Percentiles rank a stretch among this genome's conserved stretches.
Evolutionary conservation across 2,113 vertebrate species (phyloP).

Genomic region (Lamprotornis superbus): DNA sequence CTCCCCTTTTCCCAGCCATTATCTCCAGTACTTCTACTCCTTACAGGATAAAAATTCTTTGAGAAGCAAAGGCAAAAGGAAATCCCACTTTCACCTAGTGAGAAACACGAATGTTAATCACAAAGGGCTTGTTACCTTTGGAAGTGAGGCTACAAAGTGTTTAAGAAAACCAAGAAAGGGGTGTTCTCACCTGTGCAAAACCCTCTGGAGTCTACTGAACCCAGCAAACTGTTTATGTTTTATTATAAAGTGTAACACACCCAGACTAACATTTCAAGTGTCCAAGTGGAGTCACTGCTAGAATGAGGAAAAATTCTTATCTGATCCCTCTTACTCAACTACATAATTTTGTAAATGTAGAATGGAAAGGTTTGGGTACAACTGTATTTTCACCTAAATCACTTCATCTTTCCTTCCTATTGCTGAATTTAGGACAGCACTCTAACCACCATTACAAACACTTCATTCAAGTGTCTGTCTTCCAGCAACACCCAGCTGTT

Average conservation of each 20-base stretch:
- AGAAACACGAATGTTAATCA: neutral
- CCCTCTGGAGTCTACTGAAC: neutral
- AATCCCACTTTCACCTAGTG: neutral
- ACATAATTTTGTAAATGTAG: neutral
- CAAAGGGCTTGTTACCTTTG: neutral
- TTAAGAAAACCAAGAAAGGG: neutral
- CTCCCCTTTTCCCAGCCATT: neutral
- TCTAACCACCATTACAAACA: neutral
- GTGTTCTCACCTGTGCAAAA: neutral
- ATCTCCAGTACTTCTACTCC: neutral
- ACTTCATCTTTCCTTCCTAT: neutral
- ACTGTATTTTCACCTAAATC: neutral
- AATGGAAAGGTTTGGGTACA: neutral
- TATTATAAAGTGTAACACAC: neutral
- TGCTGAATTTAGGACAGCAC: neutral
- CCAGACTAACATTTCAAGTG: neutral
- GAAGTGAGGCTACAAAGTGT: neutral
- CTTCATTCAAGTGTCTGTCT: neutral
- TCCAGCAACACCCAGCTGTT: neutral
- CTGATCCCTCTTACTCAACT: neutral
- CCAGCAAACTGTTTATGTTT: neutral
- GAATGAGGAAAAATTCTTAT: neutral
- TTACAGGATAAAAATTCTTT: neutral
- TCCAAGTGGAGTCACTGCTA: neutral
- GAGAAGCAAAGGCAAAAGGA: neutral